Base-by-base conservation (phyloP, 1,140 invertebrate genomes). In the Achroia grisella region DNA sequence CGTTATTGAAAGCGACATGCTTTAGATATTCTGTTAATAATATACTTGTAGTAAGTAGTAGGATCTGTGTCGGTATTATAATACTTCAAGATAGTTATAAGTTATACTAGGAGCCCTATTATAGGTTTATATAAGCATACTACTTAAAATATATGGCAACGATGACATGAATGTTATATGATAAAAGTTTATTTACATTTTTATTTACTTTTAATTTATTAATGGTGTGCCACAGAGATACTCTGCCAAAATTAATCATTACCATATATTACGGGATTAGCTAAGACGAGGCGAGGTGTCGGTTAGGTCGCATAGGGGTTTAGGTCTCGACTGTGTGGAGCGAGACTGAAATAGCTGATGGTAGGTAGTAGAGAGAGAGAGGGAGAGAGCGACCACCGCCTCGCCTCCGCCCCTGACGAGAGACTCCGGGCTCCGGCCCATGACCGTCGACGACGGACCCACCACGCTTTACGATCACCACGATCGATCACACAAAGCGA, bases 171-270 rank as follows among this genome's bases (percentile, higher is more conserved):
- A 6, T 73, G 69, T 74, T 81, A 75, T 71, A 81, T 78, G 76
- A 81, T 83, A 75, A 80, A 80, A 78, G 73, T 79, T 81, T 79
- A 82, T 82, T 83, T 85, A 83, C 77, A 81, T 71, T 72, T 80
- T 85, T 85, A 79, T 82, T 83, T 85, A 77, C 62, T 77, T 69
- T 81, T 85, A 72, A 84, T 83, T 86, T 86, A 80, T 84, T 74
- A 63, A 82, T 79, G 80, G 82, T 83, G 84, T 86, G 84, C 84
- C 84, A 86, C 84, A 86, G 77, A 81, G 77, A 78, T 84, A 84
- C 77, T 86, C 82, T 86, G 84, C 84, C 82, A 87, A 87, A 86
- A 78, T 83, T 84, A 80, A 74, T 83, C 78, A 82, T 82, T 85
- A 85, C 79, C 83, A 73, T 83, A 70, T 65, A 48, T 65, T 51